Percentiles rank a stretch among this genome's conserved stretches.
These are phyloP conservation scores for Drosophila nigrodunni DNA, from an alignment of 1,140 invertebrate species.

Conservation along the genomic window DNA sequence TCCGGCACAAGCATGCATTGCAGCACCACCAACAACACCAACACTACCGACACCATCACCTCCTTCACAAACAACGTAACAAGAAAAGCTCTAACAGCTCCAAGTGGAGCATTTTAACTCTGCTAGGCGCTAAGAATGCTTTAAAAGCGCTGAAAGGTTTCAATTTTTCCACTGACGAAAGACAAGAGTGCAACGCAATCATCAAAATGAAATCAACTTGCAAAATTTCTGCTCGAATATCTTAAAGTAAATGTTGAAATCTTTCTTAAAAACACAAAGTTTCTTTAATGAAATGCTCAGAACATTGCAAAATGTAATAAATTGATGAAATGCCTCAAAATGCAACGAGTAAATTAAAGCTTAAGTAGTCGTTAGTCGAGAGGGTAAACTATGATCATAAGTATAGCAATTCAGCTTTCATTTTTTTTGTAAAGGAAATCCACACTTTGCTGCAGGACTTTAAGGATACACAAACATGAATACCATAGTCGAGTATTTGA, in stretches of 20 bases:
- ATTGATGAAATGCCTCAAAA: neutral
- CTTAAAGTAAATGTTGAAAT: no score
- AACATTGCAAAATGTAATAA: slow-evolving; percentile 7
- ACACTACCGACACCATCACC: neutral
- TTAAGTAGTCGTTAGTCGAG: neutral
- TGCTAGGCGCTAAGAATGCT: slow-evolving; percentile 36
- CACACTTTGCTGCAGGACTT: slow-evolving; percentile 25
- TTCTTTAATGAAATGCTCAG: no score
- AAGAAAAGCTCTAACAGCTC: neutral
- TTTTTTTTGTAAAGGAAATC: neutral
- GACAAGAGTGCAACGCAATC: slow-evolving; percentile 22
- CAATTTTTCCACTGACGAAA: slow-evolving; percentile 54
- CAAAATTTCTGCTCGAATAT: slow-evolving; percentile 5
- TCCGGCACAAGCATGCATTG: slow-evolving; percentile 60
- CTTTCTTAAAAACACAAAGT: no score
- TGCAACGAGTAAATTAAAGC: no score
- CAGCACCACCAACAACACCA: neutral
- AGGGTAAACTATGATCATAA: neutral
- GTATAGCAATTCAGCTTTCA: neutral
- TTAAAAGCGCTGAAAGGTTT: slow-evolving; percentile 72
- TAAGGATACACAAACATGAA: slow-evolving; percentile 16
- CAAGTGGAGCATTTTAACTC: slow-evolving; percentile 27
- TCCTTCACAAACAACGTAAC: neutral
- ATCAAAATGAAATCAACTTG: slow-evolving; percentile 1
- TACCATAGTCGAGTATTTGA: neutral